phyloP scores from a whole-genome alignment of 2,797 vertebrate species.

The Florisuga fusca region DNA sequence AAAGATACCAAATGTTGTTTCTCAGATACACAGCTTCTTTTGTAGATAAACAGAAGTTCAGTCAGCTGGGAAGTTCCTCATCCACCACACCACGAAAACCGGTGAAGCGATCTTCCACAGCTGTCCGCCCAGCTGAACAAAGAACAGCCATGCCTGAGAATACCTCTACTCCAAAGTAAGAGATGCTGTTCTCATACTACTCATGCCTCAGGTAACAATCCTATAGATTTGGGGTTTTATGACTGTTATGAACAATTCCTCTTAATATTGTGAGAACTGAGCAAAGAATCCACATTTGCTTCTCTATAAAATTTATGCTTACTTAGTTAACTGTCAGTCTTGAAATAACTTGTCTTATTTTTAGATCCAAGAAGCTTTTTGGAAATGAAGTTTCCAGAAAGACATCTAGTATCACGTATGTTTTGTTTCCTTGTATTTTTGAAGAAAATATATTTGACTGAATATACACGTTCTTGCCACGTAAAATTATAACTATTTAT shows the following conservation, averaged over 20 bases:
- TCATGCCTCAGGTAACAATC: neutral
- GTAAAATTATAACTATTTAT: neutral
- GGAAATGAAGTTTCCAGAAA: conserved; percentile 64
- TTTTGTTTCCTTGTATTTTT: conserved; percentile 24
- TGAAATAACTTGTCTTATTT: conserved; percentile 30
- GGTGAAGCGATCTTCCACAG: conserved; percentile 51
- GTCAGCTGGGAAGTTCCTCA: conserved; percentile 15
- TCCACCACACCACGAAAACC: conserved; percentile 44
- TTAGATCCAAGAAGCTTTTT: conserved; percentile 60
- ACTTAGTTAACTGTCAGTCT: neutral
- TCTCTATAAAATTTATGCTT: neutral
- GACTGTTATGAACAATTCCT: neutral
- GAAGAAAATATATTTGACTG: neutral
- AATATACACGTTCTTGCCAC: neutral
- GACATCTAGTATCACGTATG: conserved; percentile 74
- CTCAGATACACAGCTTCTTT: neutral
- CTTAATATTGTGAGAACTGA: neutral
- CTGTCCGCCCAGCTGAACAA: conserved; percentile 44
- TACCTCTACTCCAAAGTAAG: conserved; percentile 76
- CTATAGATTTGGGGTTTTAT: neutral
- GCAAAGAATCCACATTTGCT: neutral
- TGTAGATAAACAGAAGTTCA: conserved; percentile 53
- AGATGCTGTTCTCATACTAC: neutral
- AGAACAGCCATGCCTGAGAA: conserved; percentile 46
- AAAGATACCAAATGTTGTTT: neutral